Conservation (phyloP, 2,888 invertebrate species). For the Monopis laevigella region DNA sequence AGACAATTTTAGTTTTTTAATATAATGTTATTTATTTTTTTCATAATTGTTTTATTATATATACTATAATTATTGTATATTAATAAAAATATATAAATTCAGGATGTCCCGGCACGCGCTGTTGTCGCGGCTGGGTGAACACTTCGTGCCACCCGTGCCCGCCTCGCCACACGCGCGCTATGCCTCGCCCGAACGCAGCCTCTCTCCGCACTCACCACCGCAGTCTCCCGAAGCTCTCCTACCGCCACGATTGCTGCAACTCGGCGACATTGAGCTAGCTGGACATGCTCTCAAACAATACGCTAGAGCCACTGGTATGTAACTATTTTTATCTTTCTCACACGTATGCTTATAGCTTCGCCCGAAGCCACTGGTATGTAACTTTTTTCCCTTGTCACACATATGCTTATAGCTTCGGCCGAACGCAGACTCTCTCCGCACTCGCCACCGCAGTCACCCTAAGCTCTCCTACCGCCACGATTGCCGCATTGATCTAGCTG, state of each 20-base stretch:
- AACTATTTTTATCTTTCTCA: no score
- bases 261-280: constrained; percentile 56
- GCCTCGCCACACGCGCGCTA: constrained; percentile 43
- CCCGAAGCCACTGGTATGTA: no score
- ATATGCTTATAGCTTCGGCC: constrained; percentile 50
- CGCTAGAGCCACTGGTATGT: constrained; percentile 54
- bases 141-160: constrained; percentile 44
- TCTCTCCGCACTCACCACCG: constrained; percentile 35
- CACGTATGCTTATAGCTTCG: no score
- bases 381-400: constrained; percentile 42
- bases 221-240: constrained; percentile 40
- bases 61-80: no score
- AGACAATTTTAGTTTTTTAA: no score
- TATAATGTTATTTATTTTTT: no score
- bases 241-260: constrained; percentile 45
- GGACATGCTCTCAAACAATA: constrained; percentile 60
- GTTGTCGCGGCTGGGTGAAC: constrained; percentile 54
- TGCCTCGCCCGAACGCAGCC: constrained; percentile 39
- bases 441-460: constrained; percentile 40
- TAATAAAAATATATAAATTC: constrained; percentile 9
- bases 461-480: constrained; percentile 47
- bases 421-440: constrained; percentile 25
- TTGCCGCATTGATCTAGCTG: constrained; percentile 52
- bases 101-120: constrained; percentile 60
- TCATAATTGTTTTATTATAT: no score